Percentiles rank a stretch among this genome's conserved stretches.
Conservation (phyloP, 2,113 vertebrate species). For the Rhineura floridana region DNA sequence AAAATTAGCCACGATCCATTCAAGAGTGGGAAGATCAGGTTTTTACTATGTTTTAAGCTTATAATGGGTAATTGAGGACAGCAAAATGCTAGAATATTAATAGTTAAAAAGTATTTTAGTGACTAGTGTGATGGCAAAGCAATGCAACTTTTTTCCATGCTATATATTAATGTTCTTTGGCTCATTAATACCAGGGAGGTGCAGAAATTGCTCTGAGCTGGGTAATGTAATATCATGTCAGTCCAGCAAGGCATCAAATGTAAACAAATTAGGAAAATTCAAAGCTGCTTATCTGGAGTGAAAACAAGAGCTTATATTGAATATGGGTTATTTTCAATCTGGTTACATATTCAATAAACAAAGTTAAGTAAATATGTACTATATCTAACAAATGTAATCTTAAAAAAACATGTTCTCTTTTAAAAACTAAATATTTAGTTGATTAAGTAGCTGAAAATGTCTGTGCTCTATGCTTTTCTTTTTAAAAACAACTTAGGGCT, state of each 20-base stretch:
- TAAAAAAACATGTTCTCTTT: slow-evolving; percentile 62
- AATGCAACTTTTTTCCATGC: neutral
- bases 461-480: slow-evolving; percentile 34
- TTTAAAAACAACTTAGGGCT: slow-evolving; percentile 49
- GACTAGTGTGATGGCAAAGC: slow-evolving; percentile 3
- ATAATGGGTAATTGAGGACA: neutral
- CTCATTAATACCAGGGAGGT: slow-evolving; percentile 16
- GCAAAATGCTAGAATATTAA: slow-evolving; percentile 3
- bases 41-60: neutral
- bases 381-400: slow-evolving; percentile 51
- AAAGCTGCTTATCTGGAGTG: slow-evolving; percentile 56
- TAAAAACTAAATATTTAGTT: slow-evolving; percentile 66
- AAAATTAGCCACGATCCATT: neutral
- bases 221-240: neutral
- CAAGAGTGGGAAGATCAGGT: neutral
- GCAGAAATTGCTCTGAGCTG: neutral
- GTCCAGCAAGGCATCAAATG: slow-evolving; percentile 34
- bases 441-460: slow-evolving; percentile 55
- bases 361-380: slow-evolving; percentile 60
- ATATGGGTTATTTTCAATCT: slow-evolving; percentile 53
- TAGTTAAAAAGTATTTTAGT: neutral
- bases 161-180: neutral
- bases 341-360: slow-evolving; percentile 60
- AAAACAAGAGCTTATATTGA: slow-evolving; percentile 60
- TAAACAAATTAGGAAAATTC: slow-evolving; percentile 66